Evolutionary conservation across 2,797 vertebrate genomes (phyloP), one percentile per base, ranked within the genome.

Genomic region (Epinephelus coioides): DNA sequence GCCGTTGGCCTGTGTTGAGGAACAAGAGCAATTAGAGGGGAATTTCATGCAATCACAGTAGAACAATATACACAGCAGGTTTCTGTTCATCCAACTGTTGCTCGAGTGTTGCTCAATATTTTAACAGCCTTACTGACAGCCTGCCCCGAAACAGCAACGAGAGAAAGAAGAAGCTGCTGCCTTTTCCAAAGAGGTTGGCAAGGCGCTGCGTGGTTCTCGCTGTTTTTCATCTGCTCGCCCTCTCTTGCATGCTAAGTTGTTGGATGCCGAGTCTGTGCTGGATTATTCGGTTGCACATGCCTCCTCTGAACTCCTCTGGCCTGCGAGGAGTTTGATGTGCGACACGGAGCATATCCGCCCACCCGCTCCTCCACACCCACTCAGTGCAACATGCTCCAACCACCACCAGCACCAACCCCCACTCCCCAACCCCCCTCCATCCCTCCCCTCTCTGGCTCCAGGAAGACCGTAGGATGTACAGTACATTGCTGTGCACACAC

Each of bases 41-140:
- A 88, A 88, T 88, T 90, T 90, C 84, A 80, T 87, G 89, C 89
- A 92, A 90, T 94, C 92, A 88, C 88, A 78, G 83, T 85, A 87
- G 80, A 90, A 90, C 84, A 91, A 91, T 88, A 88, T 87, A 91
- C 92, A 88, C 82, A 82, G 87, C 85, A 71, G 79, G 83, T 82
- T 90, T 78, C 70, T 81, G 78, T 85, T 85, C 78, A 54, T 89
- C 88, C 86, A 82, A 91, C 83, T 87, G 87, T 85, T 89, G 87
- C 77, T 64, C 4, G 46, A 69, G 53, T 83, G 75, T 87, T 84
- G 78, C 87, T 82, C 79, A 87, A 81, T 71, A 73, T 79, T 81
- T 86, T 30, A 75, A 74, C 81, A 73, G 77, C 65, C 67, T 76
- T 12, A 38, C 79, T 89, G 82, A 84, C 82, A 86, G 85, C 75